A percentile compares a stretch with the other conserved stretches of the same genome.
phyloP scores from a whole-genome alignment of 1,140 invertebrate species.

The Drosophila burlai region DNA sequence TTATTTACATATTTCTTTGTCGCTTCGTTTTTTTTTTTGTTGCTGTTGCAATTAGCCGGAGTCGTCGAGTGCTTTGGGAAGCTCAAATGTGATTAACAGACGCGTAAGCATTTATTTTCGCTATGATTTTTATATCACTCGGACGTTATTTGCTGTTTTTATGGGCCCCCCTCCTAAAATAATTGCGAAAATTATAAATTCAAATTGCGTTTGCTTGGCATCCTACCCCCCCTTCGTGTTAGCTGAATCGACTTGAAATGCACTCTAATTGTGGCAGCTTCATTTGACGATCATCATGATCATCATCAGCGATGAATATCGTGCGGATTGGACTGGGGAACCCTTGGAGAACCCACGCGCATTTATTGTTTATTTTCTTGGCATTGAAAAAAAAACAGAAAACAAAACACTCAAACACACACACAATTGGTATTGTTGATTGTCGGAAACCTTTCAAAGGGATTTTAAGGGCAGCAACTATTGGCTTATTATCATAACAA shows the following conservation, averaged over 20 bases:
- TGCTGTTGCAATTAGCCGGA: slow-evolving; percentile 46
- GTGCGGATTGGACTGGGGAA: slow-evolving; percentile 2
- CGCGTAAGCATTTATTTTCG: slow-evolving; percentile 80
- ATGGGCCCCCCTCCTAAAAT: slow-evolving; percentile 56
- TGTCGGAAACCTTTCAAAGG: slow-evolving; percentile 22
- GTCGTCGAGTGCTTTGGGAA: slow-evolving; percentile 11
- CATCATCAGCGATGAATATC: slow-evolving; percentile 12
- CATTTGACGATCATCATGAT: slow-evolving; percentile 14
- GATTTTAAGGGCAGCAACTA: background rate
- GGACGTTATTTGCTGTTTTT: slow-evolving; percentile 61
- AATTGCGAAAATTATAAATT: slow-evolving; percentile 83
- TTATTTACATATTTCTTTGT: slow-evolving; percentile 46
- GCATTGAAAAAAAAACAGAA: slow-evolving; percentile 58
- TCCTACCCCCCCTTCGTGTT: slow-evolving; percentile 24
- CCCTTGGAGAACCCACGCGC: slow-evolving; percentile 43
- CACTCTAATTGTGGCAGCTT: slow-evolving; percentile 57
- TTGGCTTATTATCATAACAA: slow-evolving; percentile 12
- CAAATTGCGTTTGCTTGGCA: slow-evolving; percentile 67
- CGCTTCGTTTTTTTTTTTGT: slow-evolving; percentile 4
- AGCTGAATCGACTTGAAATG: slow-evolving; percentile 45
- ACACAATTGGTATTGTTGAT: slow-evolving; percentile 31
- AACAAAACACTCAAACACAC: slow-evolving; percentile 10
- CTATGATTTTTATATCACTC: slow-evolving; percentile 78
- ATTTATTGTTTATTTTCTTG: slow-evolving; percentile 58
- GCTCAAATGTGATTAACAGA: slow-evolving; percentile 49